Evolutionary conservation across 2,797 vertebrate genomes (phyloP).

Genomic region (Squalus acanthias): DNA sequence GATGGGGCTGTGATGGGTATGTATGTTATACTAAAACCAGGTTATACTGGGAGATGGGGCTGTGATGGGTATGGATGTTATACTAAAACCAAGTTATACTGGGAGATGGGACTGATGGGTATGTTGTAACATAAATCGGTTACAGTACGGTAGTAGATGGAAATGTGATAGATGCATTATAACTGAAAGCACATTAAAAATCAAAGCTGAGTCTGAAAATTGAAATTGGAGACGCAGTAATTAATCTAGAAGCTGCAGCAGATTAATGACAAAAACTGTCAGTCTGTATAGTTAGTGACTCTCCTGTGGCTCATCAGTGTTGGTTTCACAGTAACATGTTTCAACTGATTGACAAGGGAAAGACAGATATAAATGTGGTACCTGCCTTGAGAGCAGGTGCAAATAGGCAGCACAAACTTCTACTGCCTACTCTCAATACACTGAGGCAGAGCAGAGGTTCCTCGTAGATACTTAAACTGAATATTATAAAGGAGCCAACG

Average conservation of each 20-base stretch:
- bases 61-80: neutral
- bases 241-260: neutral
- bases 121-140: neutral
- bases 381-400: neutral
- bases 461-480: neutral
- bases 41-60: neutral
- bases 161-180: neutral
- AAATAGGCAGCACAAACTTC: neutral
- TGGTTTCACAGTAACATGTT: neutral
- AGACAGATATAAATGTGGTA: neutral
- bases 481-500: neutral
- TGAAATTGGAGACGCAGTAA: neutral
- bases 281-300: neutral
- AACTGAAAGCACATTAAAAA: neutral
- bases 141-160: neutral
- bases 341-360: conserved; percentile 11
- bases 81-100: neutral
- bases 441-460: neutral
- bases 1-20: neutral
- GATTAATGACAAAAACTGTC: neutral
- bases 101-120: neutral
- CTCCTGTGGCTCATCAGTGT: neutral
- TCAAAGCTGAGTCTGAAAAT: neutral
- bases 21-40: neutral
- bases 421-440: neutral